phyloP scores from a whole-genome alignment of 2,797 vertebrate species.

The Etheostoma perlongum region DNA sequence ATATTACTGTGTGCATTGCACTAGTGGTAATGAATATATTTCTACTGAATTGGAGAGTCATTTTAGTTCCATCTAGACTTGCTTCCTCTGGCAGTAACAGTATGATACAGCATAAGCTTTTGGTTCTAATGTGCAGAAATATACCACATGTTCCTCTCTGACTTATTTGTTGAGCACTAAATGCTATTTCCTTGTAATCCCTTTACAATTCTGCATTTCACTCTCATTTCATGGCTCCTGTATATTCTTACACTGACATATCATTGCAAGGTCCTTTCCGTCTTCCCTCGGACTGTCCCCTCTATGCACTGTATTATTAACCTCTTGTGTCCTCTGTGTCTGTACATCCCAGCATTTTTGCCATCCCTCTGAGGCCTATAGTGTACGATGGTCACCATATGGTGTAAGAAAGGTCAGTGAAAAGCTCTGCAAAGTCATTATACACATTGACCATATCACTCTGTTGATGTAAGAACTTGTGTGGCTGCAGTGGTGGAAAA shows the following conservation, averaged over 20 bases:
- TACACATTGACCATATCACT: slow-evolving; percentile 49
- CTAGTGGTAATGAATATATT: slow-evolving; percentile 31
- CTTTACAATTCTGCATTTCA: not conserved
- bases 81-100: not conserved
- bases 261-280: not conserved
- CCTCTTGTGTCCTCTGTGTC: slow-evolving; percentile 42
- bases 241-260: not conserved
- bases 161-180: slow-evolving; percentile 25
- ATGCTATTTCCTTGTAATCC: not conserved
- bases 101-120: not conserved
- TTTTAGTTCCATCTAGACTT: slow-evolving; percentile 14
- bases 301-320: slow-evolving; percentile 18
- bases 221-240: not conserved
- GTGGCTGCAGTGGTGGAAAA: slow-evolving; percentile 12
- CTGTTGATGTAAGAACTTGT: slow-evolving; percentile 26
- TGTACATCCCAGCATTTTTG: slow-evolving; percentile 29
- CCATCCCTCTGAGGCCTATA: slow-evolving; percentile 44
- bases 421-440: slow-evolving; percentile 63
- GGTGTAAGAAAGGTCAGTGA: slow-evolving; percentile 44
- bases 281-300: slow-evolving; percentile 15
- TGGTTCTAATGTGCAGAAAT: slow-evolving; percentile 15
- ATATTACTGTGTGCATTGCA: slow-evolving; percentile 21
- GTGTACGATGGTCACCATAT: slow-evolving; percentile 71
- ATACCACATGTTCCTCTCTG: slow-evolving; percentile 8
- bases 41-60: slow-evolving; percentile 35